Evolutionary conservation across 2,888 invertebrate genomes (phyloP), one percentile per base, ranked within the genome.

Genomic region (Nemoura dubitans): DNA sequence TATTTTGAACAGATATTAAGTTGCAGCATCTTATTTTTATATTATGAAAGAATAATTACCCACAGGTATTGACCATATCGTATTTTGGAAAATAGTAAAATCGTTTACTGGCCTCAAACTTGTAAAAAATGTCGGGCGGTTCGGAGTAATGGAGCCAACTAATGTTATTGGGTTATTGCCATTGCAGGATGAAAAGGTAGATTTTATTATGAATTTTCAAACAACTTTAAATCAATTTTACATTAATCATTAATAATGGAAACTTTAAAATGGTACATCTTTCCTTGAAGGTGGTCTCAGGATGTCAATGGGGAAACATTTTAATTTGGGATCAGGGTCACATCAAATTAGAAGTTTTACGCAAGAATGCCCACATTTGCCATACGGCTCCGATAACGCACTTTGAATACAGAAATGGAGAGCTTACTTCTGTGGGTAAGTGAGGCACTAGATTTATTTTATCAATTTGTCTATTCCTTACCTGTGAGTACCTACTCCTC

Each of bases 31-130:
- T 36, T 7, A 59, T 59, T 3, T 59, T 7, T 21, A 59, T 2
- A 59, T 21, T 36, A 36, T 36, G 36, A 36, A 6, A 6, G 36
- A 6, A 59, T 21, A 3, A 3, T 59, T 59, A 21, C 14, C 10
- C 59, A 59, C 59, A 59, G 59, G 59, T 2, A 91, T 95, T 0
- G 95, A 95, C 26, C 97, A 97, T 89, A 95, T 96, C 30, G 97
- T 97, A 91, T 97, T 97, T 92, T 98, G 98, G 98, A 98, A 97
- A 93, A 97, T 98, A 96, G 95, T 96, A 0, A 91, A 94, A 88
- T 98, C 98, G 0, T 98, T 98, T 90, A 98, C 98, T 0, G 98
- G 98, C 0, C 92, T 98, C 0, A 98, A 98, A 91, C 92, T 98
- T 7, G 95, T 97, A 91, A 97, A 97, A 0, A 95, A 96, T 90